phyloP scores from a whole-genome alignment of 2,113 vertebrate genomes.

The Phalacrocorax brasilianus region DNA sequence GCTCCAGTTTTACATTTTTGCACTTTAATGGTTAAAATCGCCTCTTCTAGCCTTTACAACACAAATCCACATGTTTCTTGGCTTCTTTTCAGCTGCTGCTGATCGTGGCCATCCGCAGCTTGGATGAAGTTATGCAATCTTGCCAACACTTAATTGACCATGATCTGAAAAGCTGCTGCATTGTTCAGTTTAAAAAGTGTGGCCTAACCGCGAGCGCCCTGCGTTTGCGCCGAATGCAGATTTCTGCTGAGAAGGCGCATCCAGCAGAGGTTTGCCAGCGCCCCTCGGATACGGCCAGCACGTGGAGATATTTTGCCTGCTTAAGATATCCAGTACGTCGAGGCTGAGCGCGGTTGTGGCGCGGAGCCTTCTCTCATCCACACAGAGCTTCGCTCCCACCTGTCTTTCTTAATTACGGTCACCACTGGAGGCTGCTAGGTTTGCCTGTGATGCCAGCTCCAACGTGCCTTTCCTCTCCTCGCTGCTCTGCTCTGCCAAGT shows the following conservation, averaged over 20 bases:
- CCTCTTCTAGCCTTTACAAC: not conserved
- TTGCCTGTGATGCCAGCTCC: not conserved
- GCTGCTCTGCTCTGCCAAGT: not conserved
- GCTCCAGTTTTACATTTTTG: not conserved
- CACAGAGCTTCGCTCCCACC: not conserved
- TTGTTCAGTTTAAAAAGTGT: not conserved
- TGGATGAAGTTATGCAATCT: not conserved
- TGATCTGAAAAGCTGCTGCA: conserved; percentile 25
- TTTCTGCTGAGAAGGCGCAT: not conserved
- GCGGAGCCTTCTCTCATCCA: not conserved
- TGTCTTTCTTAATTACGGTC: not conserved
- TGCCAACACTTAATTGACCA: conserved; percentile 23
- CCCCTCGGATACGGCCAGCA: not conserved
- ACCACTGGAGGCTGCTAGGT: not conserved
- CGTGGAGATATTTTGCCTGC: not conserved
- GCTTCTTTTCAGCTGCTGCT: conserved; percentile 8
- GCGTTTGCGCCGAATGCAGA: not conserved
- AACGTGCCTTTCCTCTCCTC: not conserved
- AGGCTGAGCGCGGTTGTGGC: not conserved
- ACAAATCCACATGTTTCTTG: conserved; percentile 20
- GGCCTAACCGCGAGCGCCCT: not conserved
- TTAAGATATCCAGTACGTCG: not conserved
- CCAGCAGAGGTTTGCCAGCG: not conserved
- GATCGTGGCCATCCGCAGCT: not conserved
- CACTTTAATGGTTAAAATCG: not conserved